Evolutionary conservation across 2,113 vertebrate species (phyloP), one percentile per base, ranked within the genome.

Genomic region (Cynoglossus semilaevis): DNA sequence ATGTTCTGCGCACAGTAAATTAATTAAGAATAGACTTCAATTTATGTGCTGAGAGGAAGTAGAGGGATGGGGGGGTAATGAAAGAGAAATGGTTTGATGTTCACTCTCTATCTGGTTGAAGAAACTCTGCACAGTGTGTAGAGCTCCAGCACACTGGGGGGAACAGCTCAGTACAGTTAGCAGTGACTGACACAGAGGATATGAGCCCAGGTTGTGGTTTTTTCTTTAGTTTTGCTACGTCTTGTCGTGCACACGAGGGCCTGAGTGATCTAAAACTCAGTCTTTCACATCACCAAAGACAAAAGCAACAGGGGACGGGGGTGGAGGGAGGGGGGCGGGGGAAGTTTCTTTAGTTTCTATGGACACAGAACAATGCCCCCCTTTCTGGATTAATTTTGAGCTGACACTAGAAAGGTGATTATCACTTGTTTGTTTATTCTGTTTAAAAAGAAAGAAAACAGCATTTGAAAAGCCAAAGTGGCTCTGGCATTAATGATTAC

Each of bases 341-440:
- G 75, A 73, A 69, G 72, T 69, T 69, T 74, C 80, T 74, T 43
- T 48, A 11, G 16, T 83, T 85, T 90, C 81, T 76, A 63, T 80
- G 77, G 82, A 59, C 75, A 64, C 67, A 63, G 82, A 86, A 84
- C 80, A 83, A 83, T 84, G 73, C 80, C 72, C 41, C 51, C 63
- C 53, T 58, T 78, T 79, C 76, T 61, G 69, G 73, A 77, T 86
- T 82, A 74, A 86, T 91, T 88, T 84, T 76, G 72, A 80, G 76
- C 46, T 56, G 45, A 77, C 80, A 88, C 82, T 85, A 85, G 74
- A 86, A 88, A 90, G 86, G 88, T 89, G 87, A 90, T 91, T 88
- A 90, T 92, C 84, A 77, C 86, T 88, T 88, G 85, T 91, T 89
- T 90, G 85, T 92, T 91, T 90, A 89, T 88, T 87, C 82, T 51